These are phyloP conservation scores for Bos indicus DNA, from an alignment of 2,113 vertebrate genomes.

Conservation along the genomic window DNA sequence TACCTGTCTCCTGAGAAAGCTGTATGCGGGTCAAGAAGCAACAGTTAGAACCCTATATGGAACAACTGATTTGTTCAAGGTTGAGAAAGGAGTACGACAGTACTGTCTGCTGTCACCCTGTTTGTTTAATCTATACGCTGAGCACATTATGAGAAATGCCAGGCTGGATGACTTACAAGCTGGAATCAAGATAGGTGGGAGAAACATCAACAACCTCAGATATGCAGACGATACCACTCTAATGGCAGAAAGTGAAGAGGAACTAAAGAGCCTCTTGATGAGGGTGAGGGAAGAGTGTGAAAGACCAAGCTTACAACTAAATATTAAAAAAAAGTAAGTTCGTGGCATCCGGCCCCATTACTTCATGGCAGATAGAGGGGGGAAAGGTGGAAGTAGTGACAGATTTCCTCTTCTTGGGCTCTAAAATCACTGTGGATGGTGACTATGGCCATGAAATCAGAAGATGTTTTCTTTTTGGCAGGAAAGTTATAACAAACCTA, in stretches of 20 bases:
- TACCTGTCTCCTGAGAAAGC: not conserved
- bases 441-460: not conserved
- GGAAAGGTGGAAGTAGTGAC: not conserved
- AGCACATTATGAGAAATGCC: not conserved
- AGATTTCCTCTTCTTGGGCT: not conserved
- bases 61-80: not conserved
- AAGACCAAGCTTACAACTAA: not conserved
- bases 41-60: not conserved
- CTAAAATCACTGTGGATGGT: not conserved
- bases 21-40: not conserved
- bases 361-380: not conserved
- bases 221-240: not conserved
- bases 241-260: not conserved
- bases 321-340: not conserved
- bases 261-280: not conserved
- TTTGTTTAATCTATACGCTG: not conserved
- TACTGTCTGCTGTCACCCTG: not conserved
- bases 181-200: not conserved
- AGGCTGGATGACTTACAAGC: not conserved
- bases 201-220: not conserved
- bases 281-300: not conserved
- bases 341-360: accelerated
- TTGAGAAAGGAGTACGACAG: not conserved
- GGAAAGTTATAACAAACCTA: not conserved
- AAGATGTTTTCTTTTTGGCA: not conserved